Percentiles rank a stretch among this genome's conserved stretches.
Conservation (phyloP, 2,113 vertebrate genomes). For the Dicentrarchus labrax region DNA sequence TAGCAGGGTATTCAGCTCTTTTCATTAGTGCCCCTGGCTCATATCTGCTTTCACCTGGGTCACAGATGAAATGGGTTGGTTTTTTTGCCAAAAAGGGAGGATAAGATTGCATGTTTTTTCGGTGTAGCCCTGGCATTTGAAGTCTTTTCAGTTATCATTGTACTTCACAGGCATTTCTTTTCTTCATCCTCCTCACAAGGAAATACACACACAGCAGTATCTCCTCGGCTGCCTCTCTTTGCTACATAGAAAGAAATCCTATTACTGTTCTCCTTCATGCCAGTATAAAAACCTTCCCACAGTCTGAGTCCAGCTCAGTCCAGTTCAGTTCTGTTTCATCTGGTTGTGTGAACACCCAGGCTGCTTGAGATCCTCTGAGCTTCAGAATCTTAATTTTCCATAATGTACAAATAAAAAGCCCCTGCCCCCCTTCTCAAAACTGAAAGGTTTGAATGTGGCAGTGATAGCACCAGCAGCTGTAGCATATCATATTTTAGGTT, state of each 20-base stretch:
- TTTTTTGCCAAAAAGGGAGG: constrained; percentile 12
- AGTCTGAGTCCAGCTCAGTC: constrained; percentile 55
- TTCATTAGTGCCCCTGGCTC: constrained; percentile 69
- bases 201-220: constrained; percentile 16
- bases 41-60: constrained; percentile 64
- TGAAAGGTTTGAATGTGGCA: constrained; percentile 5
- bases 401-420: constrained; percentile 9
- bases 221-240: constrained; percentile 4
- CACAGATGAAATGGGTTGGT: constrained; percentile 52
- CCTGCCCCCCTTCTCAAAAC: not conserved
- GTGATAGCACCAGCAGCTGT: not conserved
- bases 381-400: constrained; percentile 18
- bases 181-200: constrained; percentile 1
- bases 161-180: constrained; percentile 35
- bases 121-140: not conserved
- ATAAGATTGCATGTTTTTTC: constrained; percentile 19
- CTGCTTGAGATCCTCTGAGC: constrained; percentile 19
- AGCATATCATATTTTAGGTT: constrained; percentile 13
- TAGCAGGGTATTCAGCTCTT: constrained; percentile 66
- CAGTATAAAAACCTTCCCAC: not conserved
- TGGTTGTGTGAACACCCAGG: not conserved
- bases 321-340: constrained; percentile 38
- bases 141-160: constrained; percentile 45
- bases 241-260: constrained; percentile 28
- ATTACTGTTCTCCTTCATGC: constrained; percentile 50